Evolutionary conservation across 2,113 vertebrate species (phyloP).

Genomic region (Fulica atra): DNA sequence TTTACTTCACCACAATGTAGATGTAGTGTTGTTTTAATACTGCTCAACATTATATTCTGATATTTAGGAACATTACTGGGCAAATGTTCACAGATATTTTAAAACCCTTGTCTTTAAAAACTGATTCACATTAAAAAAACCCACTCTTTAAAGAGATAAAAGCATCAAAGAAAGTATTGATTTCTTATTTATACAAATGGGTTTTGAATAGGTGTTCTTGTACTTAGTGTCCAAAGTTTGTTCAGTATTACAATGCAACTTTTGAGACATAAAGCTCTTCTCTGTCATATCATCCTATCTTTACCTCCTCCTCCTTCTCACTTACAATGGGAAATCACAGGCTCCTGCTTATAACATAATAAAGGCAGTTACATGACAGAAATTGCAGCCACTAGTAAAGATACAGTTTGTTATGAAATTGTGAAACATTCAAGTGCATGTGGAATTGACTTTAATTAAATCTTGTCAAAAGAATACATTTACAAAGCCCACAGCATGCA

Average conservation of each 20-base stretch:
- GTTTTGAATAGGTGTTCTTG: neutral
- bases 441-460: constrained; percentile 61
- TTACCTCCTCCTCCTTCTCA: constrained; percentile 29
- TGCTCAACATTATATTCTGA: neutral
- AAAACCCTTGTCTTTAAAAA: neutral
- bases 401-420: constrained; percentile 42
- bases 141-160: neutral
- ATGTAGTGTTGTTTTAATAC: neutral
- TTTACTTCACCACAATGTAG: neutral
- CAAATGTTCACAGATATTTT: neutral
- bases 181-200: neutral
- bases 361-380: constrained; percentile 56
- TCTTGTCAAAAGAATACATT: constrained; percentile 50
- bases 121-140: neutral
- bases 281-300: neutral
- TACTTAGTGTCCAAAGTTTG: neutral
- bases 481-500: constrained; percentile 39
- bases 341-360: constrained; percentile 47
- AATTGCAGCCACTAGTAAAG: constrained; percentile 4
- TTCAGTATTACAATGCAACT: neutral
- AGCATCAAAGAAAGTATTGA: neutral
- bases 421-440: constrained; percentile 1
- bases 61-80: neutral
- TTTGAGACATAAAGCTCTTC: neutral
- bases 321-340: constrained; percentile 29